These are phyloP conservation scores for Aethes cnicana DNA, from an alignment of 2,888 invertebrate genomes.

Conservation along the genomic window DNA sequence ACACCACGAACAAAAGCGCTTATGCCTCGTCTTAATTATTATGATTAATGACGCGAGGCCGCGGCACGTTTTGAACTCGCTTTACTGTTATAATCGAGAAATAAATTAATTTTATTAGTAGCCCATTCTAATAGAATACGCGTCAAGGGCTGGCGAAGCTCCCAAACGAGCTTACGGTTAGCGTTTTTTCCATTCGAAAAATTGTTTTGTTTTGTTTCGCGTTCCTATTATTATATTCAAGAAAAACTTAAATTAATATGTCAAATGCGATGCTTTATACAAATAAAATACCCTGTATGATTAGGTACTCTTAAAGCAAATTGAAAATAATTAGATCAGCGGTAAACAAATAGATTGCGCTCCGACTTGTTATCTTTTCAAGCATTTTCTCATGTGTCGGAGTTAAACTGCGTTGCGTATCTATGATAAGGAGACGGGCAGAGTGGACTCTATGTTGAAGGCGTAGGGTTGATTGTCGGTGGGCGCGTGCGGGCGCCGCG, in stretches of 20 bases:
- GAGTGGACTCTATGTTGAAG: conserved; percentile 41
- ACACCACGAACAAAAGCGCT: conserved; percentile 73
- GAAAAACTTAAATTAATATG: too few species aligned
- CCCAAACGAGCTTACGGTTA: conserved; percentile 51
- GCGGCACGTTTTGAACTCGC: conserved; percentile 74
- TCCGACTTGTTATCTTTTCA: conserved; percentile 67
- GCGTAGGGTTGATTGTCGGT: conserved; percentile 41
- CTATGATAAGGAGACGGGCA: conserved; percentile 24
- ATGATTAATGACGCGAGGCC: conserved; percentile 74
- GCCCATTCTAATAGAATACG: conserved; percentile 76
- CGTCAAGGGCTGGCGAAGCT: conserved; percentile 50
- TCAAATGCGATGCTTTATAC: conserved; percentile 28
- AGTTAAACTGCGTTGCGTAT: conserved; percentile 45
- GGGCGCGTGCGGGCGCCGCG: conserved; percentile 55
- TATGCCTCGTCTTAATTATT: conserved; percentile 79
- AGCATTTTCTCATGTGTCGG: conserved; percentile 75
- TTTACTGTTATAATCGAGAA: conserved; percentile 78
- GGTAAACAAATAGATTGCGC: conserved; percentile 79
- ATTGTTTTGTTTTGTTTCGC: conserved; percentile 66
- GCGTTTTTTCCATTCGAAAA: conserved; percentile 64
- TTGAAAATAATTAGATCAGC: conserved; percentile 58
- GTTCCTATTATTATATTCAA: conserved; percentile 22
- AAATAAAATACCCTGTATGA: conserved; percentile 18
- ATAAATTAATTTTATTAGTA: conserved; percentile 81
- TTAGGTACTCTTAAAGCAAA: conserved; percentile 36